These are phyloP conservation scores for Trichomycterus rosablanca DNA, from an alignment of 2,113 vertebrate species.

Conservation along the genomic window DNA sequence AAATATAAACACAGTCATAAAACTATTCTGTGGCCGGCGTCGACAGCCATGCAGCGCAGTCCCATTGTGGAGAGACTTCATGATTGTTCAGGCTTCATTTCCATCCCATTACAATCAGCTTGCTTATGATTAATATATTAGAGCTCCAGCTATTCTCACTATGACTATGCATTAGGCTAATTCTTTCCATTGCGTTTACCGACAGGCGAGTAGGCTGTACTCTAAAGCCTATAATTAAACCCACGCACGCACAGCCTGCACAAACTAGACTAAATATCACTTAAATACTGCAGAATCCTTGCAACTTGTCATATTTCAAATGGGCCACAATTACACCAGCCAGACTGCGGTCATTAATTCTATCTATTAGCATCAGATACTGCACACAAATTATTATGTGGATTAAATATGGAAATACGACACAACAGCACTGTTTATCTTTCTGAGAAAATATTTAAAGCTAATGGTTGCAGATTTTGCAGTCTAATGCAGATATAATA, in stretches of 20 bases:
- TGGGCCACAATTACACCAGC: neutral
- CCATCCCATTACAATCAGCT: slow-evolving; percentile 30
- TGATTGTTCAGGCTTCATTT: slow-evolving; percentile 31
- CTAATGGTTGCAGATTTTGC: no score
- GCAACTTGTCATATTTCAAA: slow-evolving; percentile 25
- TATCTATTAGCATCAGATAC: slow-evolving; percentile 18
- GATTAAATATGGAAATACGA: no score
- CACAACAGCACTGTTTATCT: no score
- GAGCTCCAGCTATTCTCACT: slow-evolving; percentile 18
- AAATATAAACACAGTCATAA: slow-evolving; percentile 68
- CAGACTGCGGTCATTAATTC: slow-evolving; percentile 14
- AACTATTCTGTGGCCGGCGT: slow-evolving; percentile 58
- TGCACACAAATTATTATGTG: no score
- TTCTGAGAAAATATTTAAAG: no score
- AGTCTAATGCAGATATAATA: no score
- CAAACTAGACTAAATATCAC: slow-evolving; percentile 37
- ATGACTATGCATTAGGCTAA: slow-evolving; percentile 33
- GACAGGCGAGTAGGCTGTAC: slow-evolving; percentile 16
- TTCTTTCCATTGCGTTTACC: slow-evolving; percentile 27
- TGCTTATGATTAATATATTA: slow-evolving; percentile 26
- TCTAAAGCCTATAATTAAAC: slow-evolving; percentile 29
- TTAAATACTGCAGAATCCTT: slow-evolving; percentile 25
- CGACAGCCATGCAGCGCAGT: slow-evolving; percentile 45
- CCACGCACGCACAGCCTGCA: slow-evolving; percentile 28
- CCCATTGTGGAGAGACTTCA: slow-evolving; percentile 28